phyloP scores from a whole-genome alignment of 2,113 vertebrate species.

The Herpetotheres cachinnans region DNA sequence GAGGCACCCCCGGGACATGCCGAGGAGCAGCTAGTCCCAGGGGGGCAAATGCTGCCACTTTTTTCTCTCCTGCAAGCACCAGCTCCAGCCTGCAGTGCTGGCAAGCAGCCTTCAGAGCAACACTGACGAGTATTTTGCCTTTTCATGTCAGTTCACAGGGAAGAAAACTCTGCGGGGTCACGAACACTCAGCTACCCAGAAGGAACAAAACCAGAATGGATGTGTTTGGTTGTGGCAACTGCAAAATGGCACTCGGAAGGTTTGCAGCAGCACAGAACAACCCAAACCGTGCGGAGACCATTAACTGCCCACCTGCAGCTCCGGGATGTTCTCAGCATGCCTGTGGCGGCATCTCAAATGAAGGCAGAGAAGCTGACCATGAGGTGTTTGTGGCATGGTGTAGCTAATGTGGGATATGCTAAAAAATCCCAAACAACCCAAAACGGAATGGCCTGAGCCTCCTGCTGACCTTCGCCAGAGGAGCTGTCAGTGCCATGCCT shows the following conservation, averaged over 20 bases:
- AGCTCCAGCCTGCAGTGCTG: not conserved
- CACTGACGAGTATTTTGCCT: not conserved
- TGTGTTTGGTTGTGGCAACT: not conserved
- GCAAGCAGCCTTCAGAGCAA: not conserved
- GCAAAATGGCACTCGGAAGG: not conserved
- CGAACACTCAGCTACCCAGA: accelerated
- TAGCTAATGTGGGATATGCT: not conserved
- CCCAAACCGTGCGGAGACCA: not conserved
- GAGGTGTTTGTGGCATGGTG: not conserved
- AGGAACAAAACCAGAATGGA: not conserved
- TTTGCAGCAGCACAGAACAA: not conserved
- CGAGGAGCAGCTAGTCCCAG: not conserved
- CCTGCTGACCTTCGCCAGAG: not conserved
- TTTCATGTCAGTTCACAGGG: not conserved
- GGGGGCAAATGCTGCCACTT: not conserved
- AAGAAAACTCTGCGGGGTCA: not conserved
- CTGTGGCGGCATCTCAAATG: not conserved
- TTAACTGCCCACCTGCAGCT: not conserved
- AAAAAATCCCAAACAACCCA: accelerated
- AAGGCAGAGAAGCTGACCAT: not conserved
- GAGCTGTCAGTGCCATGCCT: not conserved
- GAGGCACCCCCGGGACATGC: not conserved
- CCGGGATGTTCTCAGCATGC: not conserved
- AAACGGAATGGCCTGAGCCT: not conserved
- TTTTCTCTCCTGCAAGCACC: not conserved